Evolutionary conservation across 2,113 vertebrate species (phyloP).

Genomic region (Balaenoptera acutorostrata): DNA sequence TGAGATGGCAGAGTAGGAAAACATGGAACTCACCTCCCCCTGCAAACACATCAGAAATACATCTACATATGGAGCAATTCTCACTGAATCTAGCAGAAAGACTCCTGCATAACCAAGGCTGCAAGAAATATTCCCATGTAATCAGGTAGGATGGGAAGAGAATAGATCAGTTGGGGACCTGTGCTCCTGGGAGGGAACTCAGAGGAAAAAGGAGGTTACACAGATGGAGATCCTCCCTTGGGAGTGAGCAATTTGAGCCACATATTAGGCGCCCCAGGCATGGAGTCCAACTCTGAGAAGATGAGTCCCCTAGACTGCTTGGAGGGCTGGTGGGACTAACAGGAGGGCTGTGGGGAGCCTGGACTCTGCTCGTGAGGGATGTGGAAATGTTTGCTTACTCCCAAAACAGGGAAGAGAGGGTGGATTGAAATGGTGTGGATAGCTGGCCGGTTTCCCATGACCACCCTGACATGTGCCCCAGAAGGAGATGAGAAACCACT

Average conservation of each 20-base stretch:
- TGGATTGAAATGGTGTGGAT: background rate
- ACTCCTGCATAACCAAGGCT: background rate
- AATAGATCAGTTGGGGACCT: background rate
- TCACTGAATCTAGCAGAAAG: background rate
- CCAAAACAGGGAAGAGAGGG: accelerated
- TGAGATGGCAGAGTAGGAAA: background rate
- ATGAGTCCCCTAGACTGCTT: background rate
- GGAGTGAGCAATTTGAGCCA: background rate
- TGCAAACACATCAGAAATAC: background rate
- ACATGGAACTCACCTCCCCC: background rate
- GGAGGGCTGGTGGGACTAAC: background rate
- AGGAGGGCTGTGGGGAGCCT: background rate
- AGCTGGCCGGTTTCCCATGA: background rate
- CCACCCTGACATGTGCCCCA: background rate
- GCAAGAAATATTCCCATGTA: background rate
- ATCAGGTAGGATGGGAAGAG: background rate
- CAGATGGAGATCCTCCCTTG: background rate
- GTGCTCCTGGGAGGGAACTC: background rate
- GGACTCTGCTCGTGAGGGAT: background rate
- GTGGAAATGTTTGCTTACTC: background rate
- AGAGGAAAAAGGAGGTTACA: background rate
- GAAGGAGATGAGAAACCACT: accelerated
- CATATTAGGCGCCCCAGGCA: background rate
- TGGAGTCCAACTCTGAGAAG: background rate
- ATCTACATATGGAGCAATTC: background rate